Evolutionary conservation across 2,888 invertebrate species (phyloP), one percentile per base, ranked within the genome.

Genomic region (Timema cristinae): DNA sequence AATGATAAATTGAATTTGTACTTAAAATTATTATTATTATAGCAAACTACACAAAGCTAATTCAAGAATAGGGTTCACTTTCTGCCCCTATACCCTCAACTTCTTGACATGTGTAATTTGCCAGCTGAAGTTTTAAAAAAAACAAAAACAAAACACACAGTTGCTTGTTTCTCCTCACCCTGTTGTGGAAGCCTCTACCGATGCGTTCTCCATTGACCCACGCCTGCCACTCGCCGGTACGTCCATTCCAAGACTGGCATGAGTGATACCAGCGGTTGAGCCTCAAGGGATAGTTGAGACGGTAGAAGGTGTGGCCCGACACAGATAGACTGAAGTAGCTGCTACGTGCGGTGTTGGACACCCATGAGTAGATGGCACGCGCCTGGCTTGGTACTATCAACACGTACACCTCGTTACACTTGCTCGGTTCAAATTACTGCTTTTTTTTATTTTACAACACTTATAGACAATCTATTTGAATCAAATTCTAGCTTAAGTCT

Each of bases 201-300:
- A 94, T 92, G 76, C 94, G 86, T 81, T 94, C 94, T 32, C 90
- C 90, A 81, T 93, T 92, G 75, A 94, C 89, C 93, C 94, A 94
- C 77, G 93, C 88, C 83, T 94, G 94, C 94, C 94, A 94, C 83
- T 94, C 94, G 68, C 94, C 94, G 8, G 93, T 93, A 80, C 90
- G 91, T 16, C 93, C 93, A 81, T 93, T 94, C 94, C 94, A 94
- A 70, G 93, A 93, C 78, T 92, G 91, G 79, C 94, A 94, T 69
- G 91, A 90, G 82, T 94, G 94, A 84, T 93, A 93, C 93, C 93
- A 94, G 81, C 86, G 86, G 80, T 89, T 88, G 79, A 89, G 83
- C 76, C 88, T 85, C 75, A 90, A 80, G 68, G 90, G 90, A 81
- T 90, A 90, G 81, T 90, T 90, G 74, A 90, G 82, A 80, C 91